phyloP scores from a whole-genome alignment of 2,113 vertebrate species.

The Amblyornis subalaris region DNA sequence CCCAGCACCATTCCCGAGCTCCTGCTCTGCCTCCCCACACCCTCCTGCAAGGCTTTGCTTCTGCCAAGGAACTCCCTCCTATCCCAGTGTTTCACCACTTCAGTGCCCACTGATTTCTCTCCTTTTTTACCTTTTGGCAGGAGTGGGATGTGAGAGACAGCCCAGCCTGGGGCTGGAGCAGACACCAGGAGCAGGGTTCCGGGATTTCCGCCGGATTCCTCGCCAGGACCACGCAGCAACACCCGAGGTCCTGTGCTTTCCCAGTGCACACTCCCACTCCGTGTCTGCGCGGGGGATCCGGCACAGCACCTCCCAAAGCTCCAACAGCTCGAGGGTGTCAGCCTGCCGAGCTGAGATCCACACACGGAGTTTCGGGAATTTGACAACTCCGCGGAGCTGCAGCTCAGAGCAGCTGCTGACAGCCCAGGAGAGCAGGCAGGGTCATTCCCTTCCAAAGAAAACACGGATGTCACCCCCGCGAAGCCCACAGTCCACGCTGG shows the following conservation, averaged over 20 bases:
- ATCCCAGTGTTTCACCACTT: rapidly evolving
- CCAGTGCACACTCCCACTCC: background rate
- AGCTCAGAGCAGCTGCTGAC: background rate
- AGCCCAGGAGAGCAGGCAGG: background rate
- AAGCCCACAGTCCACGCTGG: rapidly evolving
- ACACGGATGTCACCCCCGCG: rapidly evolving
- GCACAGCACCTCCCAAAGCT: background rate
- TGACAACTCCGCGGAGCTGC: background rate
- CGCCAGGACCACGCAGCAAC: rapidly evolving
- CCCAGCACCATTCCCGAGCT: background rate
- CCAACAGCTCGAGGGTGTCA: background rate
- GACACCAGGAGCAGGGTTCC: background rate
- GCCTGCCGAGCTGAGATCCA: background rate
- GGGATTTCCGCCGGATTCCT: background rate
- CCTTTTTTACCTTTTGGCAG: background rate
- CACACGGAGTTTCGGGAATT: background rate
- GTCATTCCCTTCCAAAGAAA: background rate
- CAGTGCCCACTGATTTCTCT: background rate
- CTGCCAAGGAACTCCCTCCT: background rate
- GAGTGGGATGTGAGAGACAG: background rate
- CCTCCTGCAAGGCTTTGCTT: background rate
- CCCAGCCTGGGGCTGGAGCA: background rate
- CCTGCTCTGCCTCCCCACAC: background rate
- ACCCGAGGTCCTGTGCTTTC: background rate
- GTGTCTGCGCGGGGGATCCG: rapidly evolving